Evolutionary conservation across 2,888 invertebrate genomes (phyloP), one percentile per base, ranked within the genome.

Genomic region (Tricholauxania praeusta): DNA sequence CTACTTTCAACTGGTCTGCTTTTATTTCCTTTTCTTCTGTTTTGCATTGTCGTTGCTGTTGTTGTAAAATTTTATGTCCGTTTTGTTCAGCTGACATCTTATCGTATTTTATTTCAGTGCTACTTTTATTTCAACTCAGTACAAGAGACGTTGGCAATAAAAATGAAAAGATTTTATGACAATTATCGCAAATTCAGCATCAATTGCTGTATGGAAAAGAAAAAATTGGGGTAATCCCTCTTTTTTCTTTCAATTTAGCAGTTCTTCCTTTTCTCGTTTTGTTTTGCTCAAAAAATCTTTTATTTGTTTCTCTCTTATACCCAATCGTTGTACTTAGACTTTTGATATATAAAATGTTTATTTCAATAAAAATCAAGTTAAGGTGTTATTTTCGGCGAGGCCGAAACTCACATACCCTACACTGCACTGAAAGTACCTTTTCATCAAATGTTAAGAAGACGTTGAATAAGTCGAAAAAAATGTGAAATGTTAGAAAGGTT

Each of bases 131-230:
- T 78, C 78, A 76, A 28, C 28, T 28, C 4, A 4, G 28, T 28
- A 28, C 28, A 28, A 73, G 55, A 67, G 49, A 74, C 47, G 64
- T 28, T 28, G 3, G 39, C 63, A 63, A 57, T 57, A 69, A 73
- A 76, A 76, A 73, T 63, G 70, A 71, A 75, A 60, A 62, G 65
- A 64, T 73, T 75, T 69, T 72, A 63, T 72, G 79, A 79, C 77
- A 79, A 80, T 76, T 80, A 80, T 78, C 74, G 73, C 76, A 79
- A 77, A 78, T 80, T 83, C 75, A 75, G 78, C 79, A 81, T 78
- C 73, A 74, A 78, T 73, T 75, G 69, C 55, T 78, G 78, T 75
- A 47, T 70, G 17, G 57, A 70, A 48, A 48, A 72, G n/a, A 74
- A 72, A 69, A 75, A 78, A 73, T 74, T 76, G 55, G 74, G n/a